Percentiles rank a stretch among this genome's conserved stretches.
phyloP scores from a whole-genome alignment of 2,113 vertebrate species.

The Osmerus eperlanus region DNA sequence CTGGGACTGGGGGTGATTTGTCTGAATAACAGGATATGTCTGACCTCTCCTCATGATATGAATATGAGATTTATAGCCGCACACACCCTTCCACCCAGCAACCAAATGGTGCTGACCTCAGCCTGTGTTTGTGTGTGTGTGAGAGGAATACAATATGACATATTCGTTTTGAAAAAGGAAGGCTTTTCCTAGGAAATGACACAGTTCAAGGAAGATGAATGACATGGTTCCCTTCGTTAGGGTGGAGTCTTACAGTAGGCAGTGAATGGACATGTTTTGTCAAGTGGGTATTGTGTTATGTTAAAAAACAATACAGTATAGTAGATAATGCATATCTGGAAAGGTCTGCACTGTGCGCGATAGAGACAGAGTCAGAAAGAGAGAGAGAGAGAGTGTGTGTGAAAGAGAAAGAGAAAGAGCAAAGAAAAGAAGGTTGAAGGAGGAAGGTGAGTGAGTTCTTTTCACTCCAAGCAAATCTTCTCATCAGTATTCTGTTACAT shows the following conservation, averaged over 20 bases:
- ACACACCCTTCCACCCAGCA: neutral
- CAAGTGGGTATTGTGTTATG: neutral
- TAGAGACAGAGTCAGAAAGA: neutral
- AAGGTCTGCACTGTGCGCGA: too few relatives aligned
- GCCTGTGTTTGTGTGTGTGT: conserved; percentile 8
- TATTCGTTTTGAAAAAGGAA: conserved; percentile 10
- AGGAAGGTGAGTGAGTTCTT: too few relatives aligned
- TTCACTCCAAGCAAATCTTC: neutral
- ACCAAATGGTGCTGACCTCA: neutral
- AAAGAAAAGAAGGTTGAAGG: too few relatives aligned
- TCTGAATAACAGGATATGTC: conserved; percentile 47
- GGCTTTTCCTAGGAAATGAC: neutral
- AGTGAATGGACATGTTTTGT: neutral
- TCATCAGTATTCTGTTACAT: neutral
- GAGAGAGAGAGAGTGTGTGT: neutral
- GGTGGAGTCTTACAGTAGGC: neutral
- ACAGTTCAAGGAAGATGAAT: neutral
- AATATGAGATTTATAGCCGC: conserved; percentile 5
- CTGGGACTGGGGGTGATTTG: conserved; percentile 28
- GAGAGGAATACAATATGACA: neutral
- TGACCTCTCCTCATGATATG: conserved; percentile 13
- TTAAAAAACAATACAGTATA: too few relatives aligned
- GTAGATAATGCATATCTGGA: too few relatives aligned
- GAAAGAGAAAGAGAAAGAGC: neutral
- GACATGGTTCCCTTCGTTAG: neutral